A percentile compares a stretch with the other conserved stretches of the same genome.
These are phyloP conservation scores for Chironomus tepperi DNA, from an alignment of 1,140 invertebrate genomes.

Conservation along the genomic window DNA sequence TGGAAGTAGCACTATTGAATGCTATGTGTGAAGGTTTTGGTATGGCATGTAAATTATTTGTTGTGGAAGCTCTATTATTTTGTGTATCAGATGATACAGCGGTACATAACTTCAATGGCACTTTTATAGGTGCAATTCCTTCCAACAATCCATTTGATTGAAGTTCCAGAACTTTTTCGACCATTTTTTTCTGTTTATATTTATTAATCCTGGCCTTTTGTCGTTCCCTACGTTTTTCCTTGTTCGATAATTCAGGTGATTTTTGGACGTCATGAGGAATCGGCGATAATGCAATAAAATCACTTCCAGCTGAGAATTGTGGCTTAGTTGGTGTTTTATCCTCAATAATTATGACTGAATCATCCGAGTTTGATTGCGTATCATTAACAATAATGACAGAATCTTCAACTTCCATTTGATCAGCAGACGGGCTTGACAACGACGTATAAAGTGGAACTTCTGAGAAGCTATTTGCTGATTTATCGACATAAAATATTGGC, in stretches of 20 bases:
- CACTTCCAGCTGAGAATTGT: background rate
- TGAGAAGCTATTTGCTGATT: background rate
- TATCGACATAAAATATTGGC: conserved; percentile 1
- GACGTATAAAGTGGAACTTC: background rate
- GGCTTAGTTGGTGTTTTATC: background rate
- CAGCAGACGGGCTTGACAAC: background rate
- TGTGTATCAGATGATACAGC: no score
- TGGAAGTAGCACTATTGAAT: no score
- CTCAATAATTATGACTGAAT: background rate
- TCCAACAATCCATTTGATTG: no score
- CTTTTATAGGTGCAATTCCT: no score
- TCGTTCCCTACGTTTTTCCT: background rate
- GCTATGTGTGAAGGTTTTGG: no score
- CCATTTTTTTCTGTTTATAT: background rate
- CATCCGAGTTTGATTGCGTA: background rate
- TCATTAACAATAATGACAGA: background rate
- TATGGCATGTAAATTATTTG: no score
- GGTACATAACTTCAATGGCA: no score
- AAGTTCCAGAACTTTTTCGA: background rate
- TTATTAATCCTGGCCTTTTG: background rate
- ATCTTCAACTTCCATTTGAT: background rate
- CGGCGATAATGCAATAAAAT: background rate
- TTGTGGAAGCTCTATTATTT: no score
- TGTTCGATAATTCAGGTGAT: background rate
- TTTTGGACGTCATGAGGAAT: background rate